Conservation (phyloP, 2,113 vertebrate species). For the Tragelaphus strepsiceros region DNA sequence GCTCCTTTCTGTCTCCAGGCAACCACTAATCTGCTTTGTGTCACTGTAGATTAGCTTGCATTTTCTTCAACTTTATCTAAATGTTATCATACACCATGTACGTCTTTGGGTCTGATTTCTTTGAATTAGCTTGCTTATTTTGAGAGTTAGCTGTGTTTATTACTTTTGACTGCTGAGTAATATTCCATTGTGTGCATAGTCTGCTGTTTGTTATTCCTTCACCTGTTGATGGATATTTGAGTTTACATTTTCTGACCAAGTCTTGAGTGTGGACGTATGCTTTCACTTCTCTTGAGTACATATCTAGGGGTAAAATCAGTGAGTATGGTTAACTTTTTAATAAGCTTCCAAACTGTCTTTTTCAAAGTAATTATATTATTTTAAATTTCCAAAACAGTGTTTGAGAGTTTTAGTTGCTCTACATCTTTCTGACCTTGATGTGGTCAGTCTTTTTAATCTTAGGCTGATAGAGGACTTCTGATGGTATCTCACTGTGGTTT, state of each 20-base stretch:
- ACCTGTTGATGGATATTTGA: not conserved
- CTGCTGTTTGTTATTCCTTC: not conserved
- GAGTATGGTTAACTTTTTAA: not conserved
- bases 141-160: not conserved
- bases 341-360: not conserved
- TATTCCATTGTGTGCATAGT: not conserved
- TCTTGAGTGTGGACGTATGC: not conserved
- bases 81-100: not conserved
- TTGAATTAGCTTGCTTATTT: not conserved
- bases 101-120: not conserved
- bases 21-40: not conserved
- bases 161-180: not conserved
- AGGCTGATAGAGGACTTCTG: not conserved
- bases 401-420: not conserved
- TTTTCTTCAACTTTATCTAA: not conserved
- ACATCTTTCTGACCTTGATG: not conserved
- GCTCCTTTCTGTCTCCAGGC: not conserved
- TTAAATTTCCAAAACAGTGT: conserved; percentile 8
- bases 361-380: not conserved
- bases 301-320: not conserved
- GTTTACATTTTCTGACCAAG: not conserved
- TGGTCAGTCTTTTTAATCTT: not conserved
- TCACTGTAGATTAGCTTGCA: not conserved
- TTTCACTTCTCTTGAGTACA: not conserved
- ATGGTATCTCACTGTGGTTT: not conserved